Conservation (phyloP, 2,113 vertebrate species). For the Caranx ignobilis region DNA sequence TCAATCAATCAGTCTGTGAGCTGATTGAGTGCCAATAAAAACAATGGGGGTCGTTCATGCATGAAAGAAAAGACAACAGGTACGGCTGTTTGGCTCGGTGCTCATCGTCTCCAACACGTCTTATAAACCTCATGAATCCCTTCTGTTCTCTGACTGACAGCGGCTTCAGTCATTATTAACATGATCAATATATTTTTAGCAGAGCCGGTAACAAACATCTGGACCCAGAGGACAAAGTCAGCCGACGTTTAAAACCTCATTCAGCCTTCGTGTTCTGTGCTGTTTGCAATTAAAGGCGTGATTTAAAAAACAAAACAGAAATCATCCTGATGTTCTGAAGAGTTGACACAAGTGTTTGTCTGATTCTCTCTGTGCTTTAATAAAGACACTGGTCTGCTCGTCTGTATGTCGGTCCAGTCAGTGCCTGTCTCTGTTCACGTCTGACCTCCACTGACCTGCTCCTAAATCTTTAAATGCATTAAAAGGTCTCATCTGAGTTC, state of each 20-base stretch:
- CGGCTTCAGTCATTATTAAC: too few relatives aligned
- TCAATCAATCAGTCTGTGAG: too few relatives aligned
- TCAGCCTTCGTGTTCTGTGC: slow-evolving; percentile 52
- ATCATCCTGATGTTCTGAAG: slow-evolving; percentile 20
- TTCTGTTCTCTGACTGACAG: too few relatives aligned
- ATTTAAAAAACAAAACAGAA: slow-evolving; percentile 21
- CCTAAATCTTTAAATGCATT: neutral
- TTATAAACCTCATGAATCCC: too few relatives aligned
- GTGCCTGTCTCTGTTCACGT: slow-evolving; percentile 29
- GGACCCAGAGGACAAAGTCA: slow-evolving; percentile 18
- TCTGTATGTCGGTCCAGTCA: slow-evolving; percentile 40
- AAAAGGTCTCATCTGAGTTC: neutral
- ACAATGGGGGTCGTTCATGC: slow-evolving; percentile 24
- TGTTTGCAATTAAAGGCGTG: slow-evolving; percentile 30
- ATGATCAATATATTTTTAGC: too few relatives aligned
- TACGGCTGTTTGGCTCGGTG: neutral
- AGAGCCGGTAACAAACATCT: neutral
- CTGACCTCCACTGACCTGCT: neutral
- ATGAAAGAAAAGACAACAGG: slow-evolving; percentile 65
- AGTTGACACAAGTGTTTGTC: slow-evolving; percentile 16
- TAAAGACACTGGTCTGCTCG: slow-evolving; percentile 50
- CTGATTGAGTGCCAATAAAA: neutral
- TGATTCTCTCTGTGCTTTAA: slow-evolving; percentile 53
- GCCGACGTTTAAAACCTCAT: slow-evolving; percentile 42
- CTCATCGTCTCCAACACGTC: too few relatives aligned